Base-by-base conservation (phyloP, 1,140 invertebrate genomes). In the Bombus soroeensis region DNA sequence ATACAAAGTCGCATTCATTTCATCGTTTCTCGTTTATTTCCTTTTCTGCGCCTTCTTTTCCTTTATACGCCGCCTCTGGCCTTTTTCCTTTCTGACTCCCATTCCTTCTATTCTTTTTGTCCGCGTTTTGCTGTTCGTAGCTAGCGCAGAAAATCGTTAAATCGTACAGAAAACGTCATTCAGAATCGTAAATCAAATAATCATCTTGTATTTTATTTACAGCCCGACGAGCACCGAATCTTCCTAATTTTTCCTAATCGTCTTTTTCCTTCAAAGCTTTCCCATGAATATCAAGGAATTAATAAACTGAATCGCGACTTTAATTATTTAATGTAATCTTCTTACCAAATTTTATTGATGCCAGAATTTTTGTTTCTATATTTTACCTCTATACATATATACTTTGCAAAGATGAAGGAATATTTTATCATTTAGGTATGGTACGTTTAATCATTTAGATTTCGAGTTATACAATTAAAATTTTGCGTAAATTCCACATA, bases 1-100 rank as follows among this genome's bases (percentile, higher is more conserved):
- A 62, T 82, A 82, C 72, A 83, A 53, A 83, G 72, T 83, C 81
- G 28, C 43, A 83, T 83, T 83, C 81, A 83, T 83, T 83, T 64
- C 59, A 57, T 47, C 71, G 72, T 74, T 82, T 64, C 57, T 22
- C 57, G n/a, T 64, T 76, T 75, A 76, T 76, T 83, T 68, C 72
- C 34, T 75, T 83, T 59, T 68, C 41, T n/a, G 0, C 32, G 34
- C n/a, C 32, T 74, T 68, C 59, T 43, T 43, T 76, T 66, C 81
- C 59, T 76, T 83, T 76, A 76, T 83, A 47, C 81, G 72, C 3
- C 81, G 72, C 3, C 72, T 10, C 32, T 32, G 47, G 39, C 81
- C 37, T 47, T 39, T 75, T 74, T 66, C 71, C 59, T 41, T 75
- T 37, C 32, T 12, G 70, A n/a, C 72, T 47, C 37, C 4, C 13